Conservation (phyloP, 2,797 vertebrate genomes). For the Siniperca undulata region DNA sequence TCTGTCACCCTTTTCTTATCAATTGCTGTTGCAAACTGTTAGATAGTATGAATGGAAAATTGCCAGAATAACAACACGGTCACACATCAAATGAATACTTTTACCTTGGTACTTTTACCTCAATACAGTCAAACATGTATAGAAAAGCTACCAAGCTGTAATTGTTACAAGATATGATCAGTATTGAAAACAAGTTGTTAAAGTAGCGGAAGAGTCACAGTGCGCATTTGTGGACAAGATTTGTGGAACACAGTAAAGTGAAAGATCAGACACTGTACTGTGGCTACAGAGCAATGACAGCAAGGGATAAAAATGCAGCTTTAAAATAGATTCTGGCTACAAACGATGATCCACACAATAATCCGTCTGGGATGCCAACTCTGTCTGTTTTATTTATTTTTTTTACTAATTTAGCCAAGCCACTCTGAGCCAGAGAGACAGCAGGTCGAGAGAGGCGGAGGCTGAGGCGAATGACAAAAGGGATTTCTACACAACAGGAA, state of each 20-base stretch:
- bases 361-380: conserved; percentile 21
- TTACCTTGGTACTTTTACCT: neutral
- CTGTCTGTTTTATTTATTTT: conserved; percentile 35
- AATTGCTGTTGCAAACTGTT: conserved; percentile 36
- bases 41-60: conserved; percentile 12
- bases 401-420: conserved; percentile 56
- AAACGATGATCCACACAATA: conserved; percentile 28
- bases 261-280: neutral
- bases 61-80: conserved; percentile 31
- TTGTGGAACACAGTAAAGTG: neutral
- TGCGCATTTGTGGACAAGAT: neutral
- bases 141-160: conserved; percentile 16
- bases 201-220: neutral
- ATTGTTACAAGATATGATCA: conserved; percentile 27
- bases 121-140: neutral
- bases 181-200: neutral
- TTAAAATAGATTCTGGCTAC: conserved; percentile 32
- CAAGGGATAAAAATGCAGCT: conserved; percentile 20
- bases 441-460: conserved; percentile 31
- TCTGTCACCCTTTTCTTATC: conserved; percentile 42
- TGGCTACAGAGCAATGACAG: conserved; percentile 9
- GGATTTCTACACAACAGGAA: conserved; percentile 52
- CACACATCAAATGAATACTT: conserved; percentile 24
- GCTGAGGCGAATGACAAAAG: conserved; percentile 68
- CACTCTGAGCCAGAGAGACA: conserved; percentile 46